Evolutionary conservation across 2,113 vertebrate genomes (phyloP).

Genomic region (Platysteira castanea): DNA sequence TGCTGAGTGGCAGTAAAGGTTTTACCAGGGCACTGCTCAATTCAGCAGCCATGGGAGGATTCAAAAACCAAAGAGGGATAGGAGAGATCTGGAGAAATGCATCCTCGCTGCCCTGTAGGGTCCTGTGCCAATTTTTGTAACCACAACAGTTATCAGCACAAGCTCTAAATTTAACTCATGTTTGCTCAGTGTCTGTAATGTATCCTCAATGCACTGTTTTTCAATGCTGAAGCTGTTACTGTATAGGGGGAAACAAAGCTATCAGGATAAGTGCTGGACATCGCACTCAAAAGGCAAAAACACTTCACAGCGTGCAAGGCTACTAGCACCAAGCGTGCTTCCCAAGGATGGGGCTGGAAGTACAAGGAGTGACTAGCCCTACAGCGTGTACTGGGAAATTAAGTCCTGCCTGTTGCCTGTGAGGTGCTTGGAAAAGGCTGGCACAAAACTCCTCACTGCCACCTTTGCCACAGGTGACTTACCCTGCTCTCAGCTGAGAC

Average conservation of each 20-base stretch:
- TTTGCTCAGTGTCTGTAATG: neutral
- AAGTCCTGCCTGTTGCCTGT: neutral
- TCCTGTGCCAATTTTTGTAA: neutral
- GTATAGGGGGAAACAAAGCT: neutral
- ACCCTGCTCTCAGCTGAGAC: neutral
- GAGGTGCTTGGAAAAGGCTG: neutral
- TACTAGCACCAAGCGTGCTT: neutral
- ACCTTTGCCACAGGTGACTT: neutral
- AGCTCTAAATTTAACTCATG: neutral
- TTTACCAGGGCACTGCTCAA: neutral
- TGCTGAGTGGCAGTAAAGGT: neutral
- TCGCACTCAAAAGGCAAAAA: neutral
- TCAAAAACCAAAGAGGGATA: neutral
- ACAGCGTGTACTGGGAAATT: fast-evolving
- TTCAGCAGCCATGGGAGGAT: neutral
- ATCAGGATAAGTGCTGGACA: neutral
- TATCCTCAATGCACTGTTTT: neutral
- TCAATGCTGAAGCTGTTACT: neutral
- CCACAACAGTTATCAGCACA: neutral
- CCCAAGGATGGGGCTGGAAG: neutral
- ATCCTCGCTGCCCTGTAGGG: neutral
- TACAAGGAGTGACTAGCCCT: neutral
- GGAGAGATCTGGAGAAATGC: neutral
- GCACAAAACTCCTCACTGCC: neutral
- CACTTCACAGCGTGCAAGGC: neutral